Evolutionary conservation across 2,797 vertebrate genomes (phyloP), one percentile per base, ranked within the genome.

Genomic region (Phrynocephalus forsythii): DNA sequence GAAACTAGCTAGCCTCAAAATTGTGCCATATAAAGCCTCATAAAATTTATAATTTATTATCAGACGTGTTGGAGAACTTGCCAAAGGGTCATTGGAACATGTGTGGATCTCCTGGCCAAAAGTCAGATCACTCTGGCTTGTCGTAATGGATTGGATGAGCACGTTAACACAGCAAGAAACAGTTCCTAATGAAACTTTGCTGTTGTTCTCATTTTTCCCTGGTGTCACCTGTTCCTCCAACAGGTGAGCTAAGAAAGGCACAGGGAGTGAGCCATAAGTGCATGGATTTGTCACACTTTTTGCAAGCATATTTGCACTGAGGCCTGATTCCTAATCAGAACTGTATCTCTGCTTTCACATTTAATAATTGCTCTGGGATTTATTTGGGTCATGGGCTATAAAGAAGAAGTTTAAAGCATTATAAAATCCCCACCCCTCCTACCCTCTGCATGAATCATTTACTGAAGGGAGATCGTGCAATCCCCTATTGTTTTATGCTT

Each of bases 401-500:
- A 22, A 6, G 33, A 66, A 80, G 38, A 44, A 80, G 30, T 7
- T 28, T 18, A 52, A 52, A 78, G 11, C 28, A 24, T 24, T 22
- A 24, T 18, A 16, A 48, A 13, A 28, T 48, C 15, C 15, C 20
- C 60, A 1, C 3, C 60, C 13, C 16, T 1, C 60, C 60, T 18
- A 15, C 60, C 60, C 60, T 18, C 60, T 20, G 18, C 18, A 63
- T 48, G 63, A 82, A 48, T 38, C 66, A 68, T n/a, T 69, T 85
- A 69, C 67, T 56, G n/a, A 69, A 20, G 48, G 66, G 66, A 79
- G 60, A 28, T 33, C 50, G 38, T 78, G 44, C 26, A 66, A 69
- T 85, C 48, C 38, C 84, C 22, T 7, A 52, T 76, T 79, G 76
- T 78, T 79, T 85, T 63, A 69, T 69, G 76, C 69, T 85, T 85